Base-by-base conservation (phyloP, 2,113 vertebrate genomes). In the Cochlearius cochlearius region DNA sequence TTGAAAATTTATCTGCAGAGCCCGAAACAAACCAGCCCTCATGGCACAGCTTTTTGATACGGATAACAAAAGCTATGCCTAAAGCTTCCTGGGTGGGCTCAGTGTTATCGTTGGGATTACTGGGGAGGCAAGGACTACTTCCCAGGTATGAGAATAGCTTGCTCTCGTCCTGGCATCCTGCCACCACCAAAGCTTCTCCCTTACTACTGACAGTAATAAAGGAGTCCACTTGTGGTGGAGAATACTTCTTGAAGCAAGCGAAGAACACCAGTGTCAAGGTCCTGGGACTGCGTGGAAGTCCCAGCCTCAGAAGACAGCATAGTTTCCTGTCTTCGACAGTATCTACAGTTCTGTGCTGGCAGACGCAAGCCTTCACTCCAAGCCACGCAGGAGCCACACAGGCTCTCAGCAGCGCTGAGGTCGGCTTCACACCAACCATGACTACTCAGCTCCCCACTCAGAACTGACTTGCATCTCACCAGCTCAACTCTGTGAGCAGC, bases 381-480 rank as follows among this genome's bases (percentile, higher is more conserved):
- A 71, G 68, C 41, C 0, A 0, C 36, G 4, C 0, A 12, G 41
- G 41, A 91, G 36, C 39, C 80, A 56, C 2, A 1, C 0, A 32
- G 58, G 74, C 47, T 72, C 26, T 58, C 0, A 0, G 62, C 15
- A 64, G 56, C 39, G 49, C 87, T 29, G n/a, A 55, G 34, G 2
- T 53, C 62, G 79, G 62, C 50, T 79, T 83, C 68, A 39, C 45
- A 32, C 32, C 27, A 12, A 11, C 17, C 73, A 38, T 5, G 18
- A 22, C 50, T 32, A 29, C 15, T 15, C 34, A 43, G 72, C 72
- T 56, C 53, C 64, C 71, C 5, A 34, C 47, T 74, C 72, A 69
- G 62, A 59, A 43, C 43, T 32, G n/a, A 49, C 56, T 38, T n/a
- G 11, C n/a, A 39, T 12, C 67, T 45, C 2, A 1, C 12, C 77